These are phyloP conservation scores for Neofelis nebulosa DNA, from an alignment of 2,113 vertebrate species.

Conservation along the genomic window DNA sequence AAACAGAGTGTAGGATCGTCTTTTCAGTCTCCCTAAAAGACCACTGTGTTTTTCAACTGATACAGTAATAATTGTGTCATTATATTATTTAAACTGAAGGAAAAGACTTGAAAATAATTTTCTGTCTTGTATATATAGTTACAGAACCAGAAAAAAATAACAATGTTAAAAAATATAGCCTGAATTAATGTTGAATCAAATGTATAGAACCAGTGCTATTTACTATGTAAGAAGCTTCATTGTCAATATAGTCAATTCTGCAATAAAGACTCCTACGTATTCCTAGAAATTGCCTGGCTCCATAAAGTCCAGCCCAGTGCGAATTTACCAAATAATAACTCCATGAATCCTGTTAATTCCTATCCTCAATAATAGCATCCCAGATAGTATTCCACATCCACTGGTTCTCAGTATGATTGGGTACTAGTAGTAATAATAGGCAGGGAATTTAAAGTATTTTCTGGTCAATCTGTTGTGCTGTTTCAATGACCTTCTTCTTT, in stretches of 20 bases:
- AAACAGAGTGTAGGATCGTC: neutral
- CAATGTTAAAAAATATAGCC: neutral
- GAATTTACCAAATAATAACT: neutral
- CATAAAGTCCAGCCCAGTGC: no score
- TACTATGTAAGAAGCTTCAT: no score
- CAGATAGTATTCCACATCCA: neutral
- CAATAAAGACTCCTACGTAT: no score
- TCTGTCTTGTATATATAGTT: neutral
- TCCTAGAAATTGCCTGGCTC: no score
- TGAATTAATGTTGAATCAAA: neutral
- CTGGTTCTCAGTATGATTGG: neutral
- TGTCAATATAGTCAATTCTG: no score
- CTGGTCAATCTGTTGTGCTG: conserved; percentile 28
- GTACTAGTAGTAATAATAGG: neutral
- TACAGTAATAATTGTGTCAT: neutral
- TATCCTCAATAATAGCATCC: neutral
- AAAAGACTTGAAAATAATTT: neutral
- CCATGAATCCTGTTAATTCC: neutral
- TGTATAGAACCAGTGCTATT: neutral
- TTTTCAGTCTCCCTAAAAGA: neutral
- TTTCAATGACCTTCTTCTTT: conserved; percentile 36
- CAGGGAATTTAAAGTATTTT: neutral
- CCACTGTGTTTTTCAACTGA: neutral
- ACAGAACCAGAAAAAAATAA: neutral
- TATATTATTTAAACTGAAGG: neutral